Evolutionary conservation across 1,140 invertebrate genomes (phyloP).

Genomic region (Pemphigus obesinymphae): DNA sequence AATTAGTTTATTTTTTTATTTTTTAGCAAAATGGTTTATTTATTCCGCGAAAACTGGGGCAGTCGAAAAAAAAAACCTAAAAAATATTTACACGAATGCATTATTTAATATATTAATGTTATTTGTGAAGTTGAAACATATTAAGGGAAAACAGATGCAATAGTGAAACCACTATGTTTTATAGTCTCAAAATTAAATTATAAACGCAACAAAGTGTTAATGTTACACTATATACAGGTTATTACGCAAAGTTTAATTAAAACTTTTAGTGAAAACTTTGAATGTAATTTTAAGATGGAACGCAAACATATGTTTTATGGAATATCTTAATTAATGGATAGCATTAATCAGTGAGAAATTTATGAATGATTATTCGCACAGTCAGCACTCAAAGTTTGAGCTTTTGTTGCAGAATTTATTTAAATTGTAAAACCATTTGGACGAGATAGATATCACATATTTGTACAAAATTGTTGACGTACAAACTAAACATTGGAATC

Average conservation of each 20-base stretch:
- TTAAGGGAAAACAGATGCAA: constrained; percentile 1
- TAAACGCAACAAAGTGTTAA: constrained; percentile 14
- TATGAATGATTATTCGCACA: not conserved
- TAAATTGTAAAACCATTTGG: too few relatives aligned
- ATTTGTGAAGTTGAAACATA: not conserved
- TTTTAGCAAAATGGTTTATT: not conserved
- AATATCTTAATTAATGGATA: not conserved
- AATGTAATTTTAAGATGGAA: not conserved
- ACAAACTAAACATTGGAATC: too few relatives aligned
- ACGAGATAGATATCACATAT: too few relatives aligned
- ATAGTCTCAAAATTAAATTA: constrained; percentile 18
- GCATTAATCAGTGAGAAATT: not conserved
- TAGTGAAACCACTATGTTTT: not conserved
- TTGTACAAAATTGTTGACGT: too few relatives aligned
- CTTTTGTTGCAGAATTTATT: too few relatives aligned
- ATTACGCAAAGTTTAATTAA: constrained; percentile 25
- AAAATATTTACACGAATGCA: not conserved
- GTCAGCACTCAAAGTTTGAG: too few relatives aligned
- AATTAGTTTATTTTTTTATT: too few relatives aligned
- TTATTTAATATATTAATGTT: not conserved
- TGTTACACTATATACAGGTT: constrained; percentile 13
- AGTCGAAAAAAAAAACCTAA: not conserved
- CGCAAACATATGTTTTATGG: constrained; percentile 8
- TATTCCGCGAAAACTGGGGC: not conserved
- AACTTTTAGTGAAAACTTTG: constrained; percentile 6